Evolutionary conservation across 2,113 vertebrate species (phyloP), one percentile per base, ranked within the genome.

Genomic region (Microcebus jonahi): DNA sequence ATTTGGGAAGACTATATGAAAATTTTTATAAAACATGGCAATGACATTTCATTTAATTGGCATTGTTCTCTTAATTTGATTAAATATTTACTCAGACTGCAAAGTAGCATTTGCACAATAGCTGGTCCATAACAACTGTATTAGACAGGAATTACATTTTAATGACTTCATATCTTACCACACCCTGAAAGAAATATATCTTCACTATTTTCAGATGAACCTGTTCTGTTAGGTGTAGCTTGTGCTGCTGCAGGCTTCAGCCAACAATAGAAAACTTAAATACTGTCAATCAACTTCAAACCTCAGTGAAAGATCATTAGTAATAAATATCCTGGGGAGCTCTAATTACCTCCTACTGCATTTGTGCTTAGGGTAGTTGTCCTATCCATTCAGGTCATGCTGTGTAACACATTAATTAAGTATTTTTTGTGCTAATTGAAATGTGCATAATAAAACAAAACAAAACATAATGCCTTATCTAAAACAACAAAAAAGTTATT

Each of bases 321-420:
- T 96, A 98, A 97, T 97, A 97, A 98, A 98, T 96, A 93, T 91
- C 95, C 94, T 85, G 90, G 95, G 94, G 97, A 94, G 91, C 76
- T 96, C 90, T 98, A 98, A 97, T 98, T 98, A 97, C 80, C 94
- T 98, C 97, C 97, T 97, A 57, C 86, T 92, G 90, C 45, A 96
- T 84, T 77, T 27, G 25, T 97, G 75, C 95, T 98, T 80, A 93
- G 92, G 94, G 80, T 36, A 96, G 79, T 95, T 97, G 67, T 93
- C 97, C 94, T 97, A 76, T 88, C 95, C 94, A 76, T 53, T 82
- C 79, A 96, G 96, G 87, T 98, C 97, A 95, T 96, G 94, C 97
- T 97, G 94, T 82, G 83, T 95, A 96, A 97, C 84, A 48, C 48
- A 97, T 98, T 98, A 98, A 98, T 98, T 98, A 98, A 98, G 96